A percentile compares a stretch with the other conserved stretches of the same genome.
These are phyloP conservation scores for Cheilosia impressa DNA, from an alignment of 2,888 invertebrate genomes.

Conservation along the genomic window DNA sequence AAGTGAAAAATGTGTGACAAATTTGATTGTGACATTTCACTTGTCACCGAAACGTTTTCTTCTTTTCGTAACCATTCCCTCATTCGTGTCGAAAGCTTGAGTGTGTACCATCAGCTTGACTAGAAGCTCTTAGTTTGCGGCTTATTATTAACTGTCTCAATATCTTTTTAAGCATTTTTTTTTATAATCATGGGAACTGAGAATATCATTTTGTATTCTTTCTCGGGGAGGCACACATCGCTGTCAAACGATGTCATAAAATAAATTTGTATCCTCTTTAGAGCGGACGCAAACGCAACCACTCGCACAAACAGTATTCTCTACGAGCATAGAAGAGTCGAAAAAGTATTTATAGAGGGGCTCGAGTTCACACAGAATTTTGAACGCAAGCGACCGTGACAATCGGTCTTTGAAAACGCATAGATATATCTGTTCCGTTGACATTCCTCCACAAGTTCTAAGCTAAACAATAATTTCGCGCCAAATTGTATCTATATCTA, in stretches of 20 bases:
- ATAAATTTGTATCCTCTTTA: slow-evolving; percentile 62
- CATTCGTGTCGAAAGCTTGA: not conserved
- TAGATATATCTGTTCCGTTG: slow-evolving; percentile 5
- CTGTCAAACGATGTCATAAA: slow-evolving; percentile 69
- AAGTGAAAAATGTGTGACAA: slow-evolving; percentile 30
- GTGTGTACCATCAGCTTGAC: slow-evolving; percentile 1
- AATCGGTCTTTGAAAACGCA: slow-evolving; percentile 20
- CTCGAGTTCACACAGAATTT: slow-evolving; percentile 50
- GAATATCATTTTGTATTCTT: slow-evolving; percentile 33
- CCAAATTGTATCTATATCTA: slow-evolving; percentile 27
- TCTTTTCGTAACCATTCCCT: slow-evolving; percentile 6
- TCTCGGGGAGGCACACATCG: slow-evolving; percentile 58
- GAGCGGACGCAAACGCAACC: slow-evolving; percentile 5
- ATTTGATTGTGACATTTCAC: slow-evolving; percentile 28
- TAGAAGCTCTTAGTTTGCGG: slow-evolving; percentile 21
- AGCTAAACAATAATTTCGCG: slow-evolving; percentile 25
- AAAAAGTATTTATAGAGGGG: slow-evolving; percentile 59
- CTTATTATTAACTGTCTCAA: slow-evolving; percentile 19
- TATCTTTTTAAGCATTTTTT: not conserved
- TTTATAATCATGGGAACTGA: slow-evolving; percentile 50
- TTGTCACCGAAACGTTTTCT: slow-evolving; percentile 17
- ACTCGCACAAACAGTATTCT: not conserved
- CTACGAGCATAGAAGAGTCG: slow-evolving; percentile 7
- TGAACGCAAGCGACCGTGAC: slow-evolving; percentile 52
- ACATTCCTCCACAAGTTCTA: slow-evolving; percentile 11